phyloP scores from a whole-genome alignment of 2,113 vertebrate species.

The Bos indicus region DNA sequence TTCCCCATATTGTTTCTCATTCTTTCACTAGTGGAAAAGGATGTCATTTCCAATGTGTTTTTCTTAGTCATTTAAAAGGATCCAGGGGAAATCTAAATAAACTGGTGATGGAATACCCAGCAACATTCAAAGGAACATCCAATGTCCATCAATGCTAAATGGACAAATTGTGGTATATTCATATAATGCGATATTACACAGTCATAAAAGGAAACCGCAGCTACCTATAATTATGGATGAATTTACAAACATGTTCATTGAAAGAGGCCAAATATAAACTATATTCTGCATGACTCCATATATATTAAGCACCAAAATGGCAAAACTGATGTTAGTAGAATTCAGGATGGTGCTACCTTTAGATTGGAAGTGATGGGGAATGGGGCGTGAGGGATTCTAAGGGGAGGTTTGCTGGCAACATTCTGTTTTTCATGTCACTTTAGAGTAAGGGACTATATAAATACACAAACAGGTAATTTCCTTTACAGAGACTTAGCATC shows the following conservation, averaged over 20 bases:
- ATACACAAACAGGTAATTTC: not conserved
- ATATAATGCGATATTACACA: not conserved
- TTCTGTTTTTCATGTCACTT: not conserved
- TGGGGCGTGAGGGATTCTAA: not conserved
- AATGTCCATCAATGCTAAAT: not conserved
- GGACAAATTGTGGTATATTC: not conserved
- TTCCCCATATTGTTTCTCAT: not conserved
- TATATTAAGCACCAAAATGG: not conserved
- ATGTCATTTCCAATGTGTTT: not conserved
- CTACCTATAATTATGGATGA: not conserved
- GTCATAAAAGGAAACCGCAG: not conserved
- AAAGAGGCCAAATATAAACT: not conserved
- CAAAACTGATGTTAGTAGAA: not conserved
- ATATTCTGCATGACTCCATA: not conserved
- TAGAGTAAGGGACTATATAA: not conserved
- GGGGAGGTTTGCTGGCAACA: not conserved
- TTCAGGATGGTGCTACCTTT: not conserved
- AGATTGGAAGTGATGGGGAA: not conserved
- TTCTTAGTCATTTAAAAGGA: not conserved
- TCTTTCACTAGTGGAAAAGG: not conserved
- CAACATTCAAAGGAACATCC: not conserved
- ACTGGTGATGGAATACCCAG: not conserved
- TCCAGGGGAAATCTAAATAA: not conserved
- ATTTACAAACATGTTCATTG: not conserved
- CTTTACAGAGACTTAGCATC: not conserved